phyloP scores from a whole-genome alignment of 2,797 vertebrate species.

The Alfaro cultratus region DNA sequence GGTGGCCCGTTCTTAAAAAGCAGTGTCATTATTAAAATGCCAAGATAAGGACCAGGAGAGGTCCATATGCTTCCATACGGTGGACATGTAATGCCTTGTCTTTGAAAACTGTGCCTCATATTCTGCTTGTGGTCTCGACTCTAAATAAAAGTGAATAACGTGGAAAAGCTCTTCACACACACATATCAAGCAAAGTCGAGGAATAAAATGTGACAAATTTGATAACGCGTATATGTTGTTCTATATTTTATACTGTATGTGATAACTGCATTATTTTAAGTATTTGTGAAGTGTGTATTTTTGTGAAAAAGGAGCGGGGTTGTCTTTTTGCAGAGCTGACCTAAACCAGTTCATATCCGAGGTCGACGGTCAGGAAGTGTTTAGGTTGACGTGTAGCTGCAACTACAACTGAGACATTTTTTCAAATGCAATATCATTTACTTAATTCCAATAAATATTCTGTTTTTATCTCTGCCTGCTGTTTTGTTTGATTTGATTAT shows the following conservation, averaged over 20 bases:
- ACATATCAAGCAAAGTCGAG: slow-evolving; percentile 35
- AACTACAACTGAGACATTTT: slow-evolving; percentile 16
- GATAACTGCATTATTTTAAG: slow-evolving; percentile 34
- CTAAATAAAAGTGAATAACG: not conserved
- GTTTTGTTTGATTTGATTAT: not conserved
- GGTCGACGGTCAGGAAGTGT: slow-evolving; percentile 14
- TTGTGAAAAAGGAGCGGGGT: not conserved
- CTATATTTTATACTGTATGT: slow-evolving; percentile 55
- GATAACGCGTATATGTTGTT: slow-evolving; percentile 35
- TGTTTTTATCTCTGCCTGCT: slow-evolving; percentile 40
- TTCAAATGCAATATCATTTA: slow-evolving; percentile 28
- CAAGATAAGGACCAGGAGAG: slow-evolving; percentile 5
- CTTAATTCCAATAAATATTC: slow-evolving; percentile 66
- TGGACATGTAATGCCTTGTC: slow-evolving; percentile 37
- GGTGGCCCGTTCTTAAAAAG: not conserved
- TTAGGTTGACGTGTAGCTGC: slow-evolving; percentile 28
- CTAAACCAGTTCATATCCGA: slow-evolving; percentile 6
- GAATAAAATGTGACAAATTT: slow-evolving; percentile 24
- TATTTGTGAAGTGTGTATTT: slow-evolving; percentile 34
- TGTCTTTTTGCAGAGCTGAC: not conserved
- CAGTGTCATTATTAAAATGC: slow-evolving; percentile 9
- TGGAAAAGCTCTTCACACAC: slow-evolving; percentile 35
- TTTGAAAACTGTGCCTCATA: slow-evolving; percentile 58
- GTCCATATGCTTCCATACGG: slow-evolving; percentile 42
- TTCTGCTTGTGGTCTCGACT: slow-evolving; percentile 36